Evolutionary conservation across 2,113 vertebrate genomes (phyloP).

Genomic region (Uria aalge): DNA sequence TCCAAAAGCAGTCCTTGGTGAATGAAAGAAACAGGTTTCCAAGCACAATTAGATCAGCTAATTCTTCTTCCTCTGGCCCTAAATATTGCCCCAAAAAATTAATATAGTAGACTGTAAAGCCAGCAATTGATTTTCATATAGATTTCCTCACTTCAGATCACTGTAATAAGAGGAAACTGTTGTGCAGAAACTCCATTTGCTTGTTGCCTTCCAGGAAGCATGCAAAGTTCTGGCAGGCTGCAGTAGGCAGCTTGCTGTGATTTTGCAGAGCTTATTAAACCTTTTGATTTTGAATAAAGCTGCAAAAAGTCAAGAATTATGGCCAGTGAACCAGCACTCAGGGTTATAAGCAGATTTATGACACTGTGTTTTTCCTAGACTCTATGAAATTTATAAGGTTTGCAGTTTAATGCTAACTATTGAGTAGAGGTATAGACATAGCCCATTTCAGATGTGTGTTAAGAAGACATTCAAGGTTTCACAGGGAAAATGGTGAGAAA

Average conservation of each 20-base stretch:
- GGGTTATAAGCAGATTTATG: neutral
- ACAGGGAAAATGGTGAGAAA: neutral
- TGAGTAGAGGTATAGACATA: neutral
- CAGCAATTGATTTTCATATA: conserved; percentile 15
- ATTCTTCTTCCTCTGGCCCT: neutral
- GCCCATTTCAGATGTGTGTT: neutral
- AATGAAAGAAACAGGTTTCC: neutral
- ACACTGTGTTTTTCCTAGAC: neutral
- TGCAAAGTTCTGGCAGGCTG: neutral
- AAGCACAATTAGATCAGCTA: neutral
- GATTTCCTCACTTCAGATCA: neutral
- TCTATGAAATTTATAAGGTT: neutral
- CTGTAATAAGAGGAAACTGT: neutral
- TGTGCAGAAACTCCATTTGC: neutral
- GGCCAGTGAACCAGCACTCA: neutral
- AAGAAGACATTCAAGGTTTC: neutral
- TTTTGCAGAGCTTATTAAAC: neutral
- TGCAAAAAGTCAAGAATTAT: neutral
- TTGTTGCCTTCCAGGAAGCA: neutral
- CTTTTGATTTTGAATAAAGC: conserved; percentile 7
- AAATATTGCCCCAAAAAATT: neutral
- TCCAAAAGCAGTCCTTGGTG: neutral
- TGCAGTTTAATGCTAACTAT: neutral
- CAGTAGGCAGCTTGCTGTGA: neutral
- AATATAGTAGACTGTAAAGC: neutral